These are phyloP conservation scores for Bubo blakistoni DNA, from an alignment of 2,113 vertebrate species.

Conservation along the genomic window DNA sequence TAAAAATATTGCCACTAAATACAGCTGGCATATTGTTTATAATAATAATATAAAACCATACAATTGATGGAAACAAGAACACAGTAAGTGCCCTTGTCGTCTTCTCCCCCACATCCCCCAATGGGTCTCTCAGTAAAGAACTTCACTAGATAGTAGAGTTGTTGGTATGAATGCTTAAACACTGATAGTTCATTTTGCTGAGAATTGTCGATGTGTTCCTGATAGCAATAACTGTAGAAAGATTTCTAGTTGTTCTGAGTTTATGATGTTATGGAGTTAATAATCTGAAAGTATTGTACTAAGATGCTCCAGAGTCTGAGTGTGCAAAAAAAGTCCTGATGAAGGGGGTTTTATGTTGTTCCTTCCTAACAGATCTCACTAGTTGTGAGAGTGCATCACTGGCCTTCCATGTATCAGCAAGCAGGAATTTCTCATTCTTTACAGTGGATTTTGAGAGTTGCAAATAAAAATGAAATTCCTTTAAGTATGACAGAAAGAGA, in stretches of 20 bases:
- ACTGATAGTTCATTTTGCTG: not conserved
- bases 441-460: not conserved
- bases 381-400: rapidly evolving
- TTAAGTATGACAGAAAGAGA: not conserved
- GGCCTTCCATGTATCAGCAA: not conserved
- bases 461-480: not conserved
- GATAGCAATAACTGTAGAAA: not conserved
- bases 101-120: not conserved
- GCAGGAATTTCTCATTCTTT: not conserved
- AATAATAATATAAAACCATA: constrained; percentile 33
- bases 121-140: not conserved
- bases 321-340: not conserved
- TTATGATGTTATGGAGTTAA: not conserved
- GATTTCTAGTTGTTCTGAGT: not conserved
- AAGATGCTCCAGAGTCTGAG: not conserved
- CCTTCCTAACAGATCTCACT: not conserved
- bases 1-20: constrained; percentile 64
- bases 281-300: not conserved
- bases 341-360: not conserved
- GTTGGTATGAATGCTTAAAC: not conserved
- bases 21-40: constrained; percentile 48
- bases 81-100: not conserved
- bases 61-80: not conserved
- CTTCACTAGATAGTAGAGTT: not conserved
- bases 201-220: not conserved